Conservation (phyloP, 2,113 vertebrate genomes). For the Okapia johnstoni region DNA sequence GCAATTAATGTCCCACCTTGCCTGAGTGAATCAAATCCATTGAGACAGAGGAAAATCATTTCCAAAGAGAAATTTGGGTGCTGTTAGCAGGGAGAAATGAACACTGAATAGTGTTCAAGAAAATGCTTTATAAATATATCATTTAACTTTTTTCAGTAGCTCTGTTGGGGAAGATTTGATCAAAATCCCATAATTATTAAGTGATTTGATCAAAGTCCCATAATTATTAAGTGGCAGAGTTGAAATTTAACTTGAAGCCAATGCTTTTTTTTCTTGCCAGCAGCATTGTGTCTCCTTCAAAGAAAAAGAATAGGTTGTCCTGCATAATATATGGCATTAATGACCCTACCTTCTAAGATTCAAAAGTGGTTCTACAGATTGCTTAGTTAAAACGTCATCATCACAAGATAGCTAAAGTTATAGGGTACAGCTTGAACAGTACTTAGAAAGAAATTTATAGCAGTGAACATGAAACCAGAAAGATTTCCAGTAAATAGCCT, state of each 20-base stretch:
- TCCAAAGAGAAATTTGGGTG: not conserved
- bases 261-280: not conserved
- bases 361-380: not conserved
- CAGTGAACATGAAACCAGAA: not conserved
- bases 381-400: not conserved
- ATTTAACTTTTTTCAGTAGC: not conserved
- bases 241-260: not conserved
- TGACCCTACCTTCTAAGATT: not conserved
- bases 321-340: not conserved
- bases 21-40: not conserved
- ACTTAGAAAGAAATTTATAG: not conserved
- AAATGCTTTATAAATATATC: slow-evolving; percentile 7
- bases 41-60: not conserved
- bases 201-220: not conserved
- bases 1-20: not conserved
- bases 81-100: not conserved
- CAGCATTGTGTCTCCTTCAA: not conserved
- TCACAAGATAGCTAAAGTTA: not conserved
- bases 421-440: not conserved
- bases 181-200: not conserved
- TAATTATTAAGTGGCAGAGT: not conserved
- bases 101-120: not conserved
- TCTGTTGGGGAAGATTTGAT: not conserved
- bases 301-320: not conserved
- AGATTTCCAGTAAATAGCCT: not conserved